phyloP scores from a whole-genome alignment of 2,888 invertebrate genomes.

The Anthophora plumipes region DNA sequence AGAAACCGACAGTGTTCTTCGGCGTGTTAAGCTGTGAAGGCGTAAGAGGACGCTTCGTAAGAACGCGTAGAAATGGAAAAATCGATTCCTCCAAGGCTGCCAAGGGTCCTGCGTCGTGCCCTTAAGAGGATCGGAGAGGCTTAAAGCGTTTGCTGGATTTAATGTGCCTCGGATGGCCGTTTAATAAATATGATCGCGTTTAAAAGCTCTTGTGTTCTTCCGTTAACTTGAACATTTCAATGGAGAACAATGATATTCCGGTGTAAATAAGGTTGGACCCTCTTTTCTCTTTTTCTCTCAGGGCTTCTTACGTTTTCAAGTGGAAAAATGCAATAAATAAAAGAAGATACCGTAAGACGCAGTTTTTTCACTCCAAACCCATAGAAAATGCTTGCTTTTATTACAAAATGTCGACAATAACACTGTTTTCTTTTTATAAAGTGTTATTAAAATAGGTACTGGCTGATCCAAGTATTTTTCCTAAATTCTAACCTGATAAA shows the following conservation, averaged over 20 bases:
- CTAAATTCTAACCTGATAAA: too few relatives aligned
- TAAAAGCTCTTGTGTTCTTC: constrained; percentile 4
- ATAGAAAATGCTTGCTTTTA: too few relatives aligned
- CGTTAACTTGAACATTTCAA: constrained; percentile 20
- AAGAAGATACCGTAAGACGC: too few relatives aligned
- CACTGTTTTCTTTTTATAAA: too few relatives aligned
- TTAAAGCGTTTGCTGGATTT: constrained; percentile 21
- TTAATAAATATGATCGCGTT: constrained; percentile 35
- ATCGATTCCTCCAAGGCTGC: constrained; percentile 35
- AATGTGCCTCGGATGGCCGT: not conserved
- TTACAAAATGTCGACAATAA: too few relatives aligned
- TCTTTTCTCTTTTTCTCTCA: not conserved
- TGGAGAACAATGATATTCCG: constrained; percentile 2
- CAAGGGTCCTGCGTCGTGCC: constrained; percentile 27
- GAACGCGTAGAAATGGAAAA: constrained; percentile 25
- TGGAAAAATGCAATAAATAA: too few relatives aligned
- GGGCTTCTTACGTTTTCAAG: not conserved
- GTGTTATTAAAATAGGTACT: too few relatives aligned
- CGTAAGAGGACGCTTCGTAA: not conserved
- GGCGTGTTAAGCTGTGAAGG: constrained; percentile 2
- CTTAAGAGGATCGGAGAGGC: constrained; percentile 36
- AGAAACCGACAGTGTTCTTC: not conserved
- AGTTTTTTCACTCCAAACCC: too few relatives aligned
- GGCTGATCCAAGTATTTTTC: too few relatives aligned
- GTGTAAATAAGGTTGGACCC: constrained; percentile 17